Conservation (phyloP, 1,140 invertebrate genomes). For the Philopotamus ludificatus region DNA sequence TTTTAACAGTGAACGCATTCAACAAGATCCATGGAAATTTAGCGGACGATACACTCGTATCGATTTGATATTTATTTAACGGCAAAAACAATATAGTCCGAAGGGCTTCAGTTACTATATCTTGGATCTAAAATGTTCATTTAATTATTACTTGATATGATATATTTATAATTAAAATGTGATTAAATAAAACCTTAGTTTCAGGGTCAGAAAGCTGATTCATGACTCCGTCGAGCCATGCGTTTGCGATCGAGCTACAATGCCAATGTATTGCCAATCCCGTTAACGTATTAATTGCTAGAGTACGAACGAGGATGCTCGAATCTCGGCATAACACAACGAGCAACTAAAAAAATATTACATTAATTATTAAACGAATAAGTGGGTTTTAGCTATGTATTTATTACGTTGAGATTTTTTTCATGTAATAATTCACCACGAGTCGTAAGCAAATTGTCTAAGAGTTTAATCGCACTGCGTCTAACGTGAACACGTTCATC, state of each 20-base stretch:
- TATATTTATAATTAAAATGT: background rate
- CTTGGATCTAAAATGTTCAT: conserved; percentile 47
- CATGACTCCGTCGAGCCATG: conserved; percentile 50
- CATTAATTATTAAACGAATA: background rate
- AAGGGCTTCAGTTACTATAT: conserved; percentile 47
- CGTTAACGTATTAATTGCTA: conserved; percentile 47
- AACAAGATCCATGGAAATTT: conserved; percentile 49
- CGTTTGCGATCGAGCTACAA: conserved; percentile 43
- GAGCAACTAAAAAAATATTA: conserved; percentile 44
- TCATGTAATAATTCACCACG: conserved; percentile 26
- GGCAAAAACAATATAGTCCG: conserved; percentile 45
- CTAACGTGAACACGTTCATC: conserved; percentile 51
- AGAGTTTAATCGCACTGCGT: conserved; percentile 44
- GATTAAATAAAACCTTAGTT: conserved; percentile 26
- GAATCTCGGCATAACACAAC: conserved; percentile 50
- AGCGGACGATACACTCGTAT: conserved; percentile 29
- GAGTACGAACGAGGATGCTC: conserved; percentile 48
- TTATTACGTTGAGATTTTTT: conserved; percentile 44
- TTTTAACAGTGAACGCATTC: conserved; percentile 45
- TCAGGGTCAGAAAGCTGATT: conserved; percentile 53
- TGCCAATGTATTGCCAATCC: conserved; percentile 43
- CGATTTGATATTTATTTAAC: conserved; percentile 39
- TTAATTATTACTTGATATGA: background rate
- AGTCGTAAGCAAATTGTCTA: conserved; percentile 44
- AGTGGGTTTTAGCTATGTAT: background rate